These are phyloP conservation scores for Silurus asotus DNA, from an alignment of 2,113 vertebrate species.

Conservation along the genomic window DNA sequence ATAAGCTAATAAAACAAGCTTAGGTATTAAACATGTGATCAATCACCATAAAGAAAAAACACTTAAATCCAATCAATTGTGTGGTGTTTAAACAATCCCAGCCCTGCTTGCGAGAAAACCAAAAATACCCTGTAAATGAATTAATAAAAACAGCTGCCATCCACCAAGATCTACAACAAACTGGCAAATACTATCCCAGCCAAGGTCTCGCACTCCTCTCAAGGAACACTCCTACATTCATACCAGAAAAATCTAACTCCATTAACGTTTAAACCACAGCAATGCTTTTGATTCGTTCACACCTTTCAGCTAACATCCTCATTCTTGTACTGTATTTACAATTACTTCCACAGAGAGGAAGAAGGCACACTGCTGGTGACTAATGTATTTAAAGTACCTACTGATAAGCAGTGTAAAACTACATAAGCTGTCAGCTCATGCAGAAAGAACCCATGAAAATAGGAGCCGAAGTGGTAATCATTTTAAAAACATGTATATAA, in stretches of 20 bases:
- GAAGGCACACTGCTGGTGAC: constrained; percentile 27
- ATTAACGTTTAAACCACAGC: constrained; percentile 65
- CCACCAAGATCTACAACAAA: neutral
- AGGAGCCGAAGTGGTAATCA: neutral
- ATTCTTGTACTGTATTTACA: constrained; percentile 45
- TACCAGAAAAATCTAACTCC: constrained; percentile 72
- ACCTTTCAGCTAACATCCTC: constrained; percentile 63
- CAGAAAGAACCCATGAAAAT: neutral
- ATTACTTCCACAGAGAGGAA: constrained; percentile 60
- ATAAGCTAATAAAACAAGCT: neutral
- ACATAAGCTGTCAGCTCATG: neutral
- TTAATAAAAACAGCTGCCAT: neutral
- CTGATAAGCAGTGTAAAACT: neutral
- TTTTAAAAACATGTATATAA: constrained; percentile 39
- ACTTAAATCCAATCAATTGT: neutral
- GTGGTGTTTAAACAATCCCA: neutral
- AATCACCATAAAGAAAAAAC: neutral
- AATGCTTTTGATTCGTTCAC: constrained; percentile 35
- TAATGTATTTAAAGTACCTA: constrained; percentile 32
- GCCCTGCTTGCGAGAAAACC: neutral
- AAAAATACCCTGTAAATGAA: neutral
- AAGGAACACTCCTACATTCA: constrained; percentile 63
- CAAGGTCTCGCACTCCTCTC: neutral
- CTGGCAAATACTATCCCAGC: neutral
- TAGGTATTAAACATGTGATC: neutral